Evolutionary conservation across 2,113 vertebrate species (phyloP), one percentile per base, ranked within the genome.

Genomic region (Limnothrissa miodon): DNA sequence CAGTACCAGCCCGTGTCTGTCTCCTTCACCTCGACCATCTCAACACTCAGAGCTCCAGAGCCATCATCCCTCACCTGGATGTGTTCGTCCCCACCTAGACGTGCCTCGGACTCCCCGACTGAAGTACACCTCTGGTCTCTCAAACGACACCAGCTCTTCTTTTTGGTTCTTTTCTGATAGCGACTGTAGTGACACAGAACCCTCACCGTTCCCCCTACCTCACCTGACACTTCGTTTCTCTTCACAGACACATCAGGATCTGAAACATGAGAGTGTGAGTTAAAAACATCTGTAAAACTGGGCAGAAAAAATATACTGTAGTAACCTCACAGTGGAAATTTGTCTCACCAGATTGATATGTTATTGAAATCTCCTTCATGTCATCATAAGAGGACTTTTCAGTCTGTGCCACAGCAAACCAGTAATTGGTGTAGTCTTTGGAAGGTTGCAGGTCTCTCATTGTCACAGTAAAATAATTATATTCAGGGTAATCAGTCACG

Each of bases 1-100:
- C 87, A 91, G 90, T 95, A 94, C 94, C 94, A 94, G 0, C 92
- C 94, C 0, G 92, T 86, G 13, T 94, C 91, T 0, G 0, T 80
- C 85, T 88, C 87, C 83, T 90, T 90, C 86, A 95, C 82, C 56
- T 88, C 4, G 2, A 2, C 46, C 46, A 88, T 59, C 5, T 29
- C 59, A 25, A 66, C 59, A 33, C n/a, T 66, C n/a, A 66, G 59
- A 66, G 59, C 15, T 66, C 8, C 7, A 29, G 25, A 9, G 25
- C 8, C 59, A 29, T 66, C 59, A 66, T 66, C 59, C 29, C 8
- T 66, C 8, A 66, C 15, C 59, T 66, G 59, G 59, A 11, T 2
- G 8, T 66, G 10, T 29, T 23, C 1, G n/a, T 25, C 48, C 17
- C 15, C 48, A 51, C n/a, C n/a, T n/a, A n/a, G n/a, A n/a, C 19